phyloP scores from a whole-genome alignment of 2,797 vertebrate genomes.

The Thaleichthys pacificus region DNA sequence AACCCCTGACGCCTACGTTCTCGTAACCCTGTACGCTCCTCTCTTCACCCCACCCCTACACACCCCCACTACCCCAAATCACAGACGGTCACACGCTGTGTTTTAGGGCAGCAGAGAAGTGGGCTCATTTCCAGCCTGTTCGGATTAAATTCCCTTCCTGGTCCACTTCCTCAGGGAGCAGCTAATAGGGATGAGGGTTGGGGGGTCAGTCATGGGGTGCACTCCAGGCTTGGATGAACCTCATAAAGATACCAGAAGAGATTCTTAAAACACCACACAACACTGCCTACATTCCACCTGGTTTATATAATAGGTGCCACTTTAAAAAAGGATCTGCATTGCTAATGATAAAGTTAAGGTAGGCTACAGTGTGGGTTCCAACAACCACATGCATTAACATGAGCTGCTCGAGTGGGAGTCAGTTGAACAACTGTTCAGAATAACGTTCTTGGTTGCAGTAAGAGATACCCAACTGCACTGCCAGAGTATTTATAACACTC shows the following conservation, averaged over 20 bases:
- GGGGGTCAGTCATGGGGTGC: slow-evolving; percentile 6
- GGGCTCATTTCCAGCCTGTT: slow-evolving; percentile 19
- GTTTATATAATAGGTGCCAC: slow-evolving; percentile 4
- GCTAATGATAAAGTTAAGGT: not conserved
- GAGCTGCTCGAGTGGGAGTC: slow-evolving; percentile 30
- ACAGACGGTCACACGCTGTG: not conserved
- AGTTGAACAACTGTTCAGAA: not conserved
- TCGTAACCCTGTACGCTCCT: not conserved
- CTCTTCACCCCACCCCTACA: slow-evolving; percentile 6
- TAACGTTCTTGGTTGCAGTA: slow-evolving; percentile 27
- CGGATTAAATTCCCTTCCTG: slow-evolving; percentile 39
- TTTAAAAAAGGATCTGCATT: not conserved
- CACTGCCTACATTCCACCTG: not conserved
- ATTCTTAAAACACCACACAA: not conserved
- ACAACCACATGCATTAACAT: not conserved
- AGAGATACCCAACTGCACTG: slow-evolving; percentile 47
- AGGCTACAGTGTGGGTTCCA: not conserved
- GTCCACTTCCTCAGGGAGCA: not conserved
- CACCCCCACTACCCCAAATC: slow-evolving; percentile 4
- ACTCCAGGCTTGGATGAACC: too few species aligned
- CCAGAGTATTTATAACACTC: slow-evolving; percentile 62
- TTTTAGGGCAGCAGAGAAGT: slow-evolving; percentile 4
- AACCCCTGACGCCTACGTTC: slow-evolving; percentile 32
- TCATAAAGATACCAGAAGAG: not conserved
- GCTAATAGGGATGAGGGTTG: slow-evolving; percentile 11